Percentiles rank a stretch among this genome's conserved stretches.
These are phyloP conservation scores for Drosophila quadrilineata DNA, from an alignment of 1,140 invertebrate genomes.

Conservation along the genomic window DNA sequence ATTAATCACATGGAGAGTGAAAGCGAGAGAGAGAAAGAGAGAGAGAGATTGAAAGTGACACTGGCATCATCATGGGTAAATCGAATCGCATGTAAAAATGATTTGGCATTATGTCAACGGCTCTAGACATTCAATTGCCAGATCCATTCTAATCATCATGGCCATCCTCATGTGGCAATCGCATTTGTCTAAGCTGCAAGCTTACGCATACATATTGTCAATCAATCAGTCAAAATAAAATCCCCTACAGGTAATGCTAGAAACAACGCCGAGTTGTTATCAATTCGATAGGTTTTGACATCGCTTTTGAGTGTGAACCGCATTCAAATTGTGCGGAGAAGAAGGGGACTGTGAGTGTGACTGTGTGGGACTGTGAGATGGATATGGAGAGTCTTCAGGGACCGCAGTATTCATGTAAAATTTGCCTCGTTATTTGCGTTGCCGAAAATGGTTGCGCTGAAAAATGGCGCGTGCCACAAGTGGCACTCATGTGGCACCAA, in stretches of 20 bases:
- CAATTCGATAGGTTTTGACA: constrained; percentile 19
- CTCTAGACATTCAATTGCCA: not conserved
- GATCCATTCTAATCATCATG: constrained; percentile 37
- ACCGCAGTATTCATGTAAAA: constrained; percentile 22
- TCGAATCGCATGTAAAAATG: constrained; percentile 23
- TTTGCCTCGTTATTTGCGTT: constrained; percentile 59
- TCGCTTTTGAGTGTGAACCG: constrained; percentile 1
- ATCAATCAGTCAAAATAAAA: constrained; percentile 51
- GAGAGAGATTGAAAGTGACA: no score
- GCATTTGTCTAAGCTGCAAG: constrained; percentile 52
- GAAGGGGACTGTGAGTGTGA: no score
- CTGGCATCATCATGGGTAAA: constrained; percentile 4
- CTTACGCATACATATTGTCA: constrained; percentile 66
- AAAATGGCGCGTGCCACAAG: constrained; percentile 63
- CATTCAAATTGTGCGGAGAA: no score
- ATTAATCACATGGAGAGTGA: no score
- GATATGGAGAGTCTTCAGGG: constrained; percentile 1
- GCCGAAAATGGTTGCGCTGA: constrained; percentile 25
- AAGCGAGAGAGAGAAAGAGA: no score
- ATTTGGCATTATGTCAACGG: constrained; percentile 32
- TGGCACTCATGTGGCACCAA: constrained; percentile 51
- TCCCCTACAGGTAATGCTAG: constrained; percentile 16
- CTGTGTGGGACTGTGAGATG: not conserved
- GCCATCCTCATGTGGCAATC: no score
- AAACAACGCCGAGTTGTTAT: constrained; percentile 13